These are phyloP conservation scores for Papilio dardanus DNA, from an alignment of 1,140 invertebrate genomes.

Conservation along the genomic window DNA sequence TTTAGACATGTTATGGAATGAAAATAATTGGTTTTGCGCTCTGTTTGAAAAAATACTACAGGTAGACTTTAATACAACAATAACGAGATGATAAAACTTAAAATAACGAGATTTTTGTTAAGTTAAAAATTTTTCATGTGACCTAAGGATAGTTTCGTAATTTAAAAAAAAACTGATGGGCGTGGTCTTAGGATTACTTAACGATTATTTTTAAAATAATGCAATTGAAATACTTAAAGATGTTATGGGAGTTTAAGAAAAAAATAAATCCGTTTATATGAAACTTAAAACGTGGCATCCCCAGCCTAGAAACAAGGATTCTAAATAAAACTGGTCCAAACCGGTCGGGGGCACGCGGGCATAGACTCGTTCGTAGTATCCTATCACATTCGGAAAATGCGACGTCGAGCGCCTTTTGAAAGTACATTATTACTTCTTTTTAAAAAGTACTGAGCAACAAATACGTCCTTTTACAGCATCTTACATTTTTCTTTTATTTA, in stretches of 20 bases:
- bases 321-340: constrained; percentile 36
- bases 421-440: constrained; percentile 14
- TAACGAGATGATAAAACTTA: no score
- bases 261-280: neutral
- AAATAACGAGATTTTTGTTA: no score
- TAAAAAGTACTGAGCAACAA: constrained; percentile 7
- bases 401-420: constrained; percentile 19
- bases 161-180: no score
- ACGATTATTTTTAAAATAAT: no score
- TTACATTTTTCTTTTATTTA: neutral
- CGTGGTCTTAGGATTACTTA: no score
- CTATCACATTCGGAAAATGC: constrained; percentile 28
- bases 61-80: no score
- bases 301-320: constrained; percentile 36
- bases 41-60: no score
- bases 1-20: neutral
- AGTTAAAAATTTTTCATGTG: no score
- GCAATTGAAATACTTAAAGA: neutral
- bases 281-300: constrained; percentile 16
- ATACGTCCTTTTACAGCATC: no score
- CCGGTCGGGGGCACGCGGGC: constrained; percentile 30
- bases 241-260: neutral
- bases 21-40: no score
- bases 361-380: constrained; percentile 31
- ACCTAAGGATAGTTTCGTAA: no score